These are phyloP conservation scores for Hylaea fasciaria DNA, from an alignment of 2,888 invertebrate genomes.

Conservation along the genomic window DNA sequence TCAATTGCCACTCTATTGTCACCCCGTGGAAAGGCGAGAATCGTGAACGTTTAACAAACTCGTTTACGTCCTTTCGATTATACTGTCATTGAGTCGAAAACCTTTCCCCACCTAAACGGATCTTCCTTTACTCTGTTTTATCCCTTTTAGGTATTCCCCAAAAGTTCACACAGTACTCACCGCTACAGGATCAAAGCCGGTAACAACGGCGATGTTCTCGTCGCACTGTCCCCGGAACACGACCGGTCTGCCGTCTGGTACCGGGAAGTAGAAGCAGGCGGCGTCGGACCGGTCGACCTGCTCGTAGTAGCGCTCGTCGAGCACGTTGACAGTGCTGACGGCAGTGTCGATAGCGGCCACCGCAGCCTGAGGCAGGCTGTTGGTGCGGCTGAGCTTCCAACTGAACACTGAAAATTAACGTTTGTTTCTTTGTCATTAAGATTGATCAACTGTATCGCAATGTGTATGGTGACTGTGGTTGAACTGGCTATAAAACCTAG, in stretches of 20 bases:
- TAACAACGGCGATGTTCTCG: constrained; percentile 52
- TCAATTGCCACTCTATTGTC: too few species aligned
- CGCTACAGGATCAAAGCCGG: constrained; percentile 52
- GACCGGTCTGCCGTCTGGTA: constrained; percentile 47
- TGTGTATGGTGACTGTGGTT: too few species aligned
- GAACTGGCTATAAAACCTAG: too few species aligned
- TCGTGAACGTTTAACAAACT: too few species aligned
- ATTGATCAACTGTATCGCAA: too few species aligned
- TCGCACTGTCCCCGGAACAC: constrained; percentile 66
- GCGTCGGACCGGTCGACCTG: constrained; percentile 50
- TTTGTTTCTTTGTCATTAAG: too few species aligned
- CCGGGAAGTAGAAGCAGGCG: constrained; percentile 66
- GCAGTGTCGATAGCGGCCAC: constrained; percentile 52
- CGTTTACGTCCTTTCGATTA: too few species aligned
- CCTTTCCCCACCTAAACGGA: too few species aligned
- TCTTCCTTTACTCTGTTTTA: too few species aligned
- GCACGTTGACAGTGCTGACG: constrained; percentile 49
- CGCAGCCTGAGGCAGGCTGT: constrained; percentile 47
- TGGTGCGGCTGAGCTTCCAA: constrained; percentile 68
- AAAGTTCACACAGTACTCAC: constrained; percentile 35
- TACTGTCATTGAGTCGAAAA: too few species aligned
- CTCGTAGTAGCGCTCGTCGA: constrained; percentile 59
- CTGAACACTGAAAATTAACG: constrained; percentile 61
- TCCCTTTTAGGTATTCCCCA: too few species aligned
- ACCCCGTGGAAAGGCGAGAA: too few species aligned